Evolutionary conservation across 2,888 invertebrate genomes (phyloP).

Genomic region (Zele albiditarsus): DNA sequence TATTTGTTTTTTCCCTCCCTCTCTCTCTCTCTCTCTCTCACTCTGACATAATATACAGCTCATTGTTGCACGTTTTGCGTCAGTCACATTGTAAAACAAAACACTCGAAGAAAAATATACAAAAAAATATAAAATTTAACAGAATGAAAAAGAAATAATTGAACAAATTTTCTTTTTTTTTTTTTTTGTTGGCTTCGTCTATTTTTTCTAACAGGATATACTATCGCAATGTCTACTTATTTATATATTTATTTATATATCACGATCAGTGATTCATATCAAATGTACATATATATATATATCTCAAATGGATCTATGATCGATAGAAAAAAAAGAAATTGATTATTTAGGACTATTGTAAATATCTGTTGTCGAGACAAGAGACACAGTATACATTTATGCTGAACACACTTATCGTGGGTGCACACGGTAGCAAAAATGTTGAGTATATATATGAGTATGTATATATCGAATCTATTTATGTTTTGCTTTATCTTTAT

Average conservation of each 20-base stretch:
- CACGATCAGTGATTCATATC: neutral
- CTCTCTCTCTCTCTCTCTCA: too few relatives aligned
- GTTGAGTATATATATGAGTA: neutral
- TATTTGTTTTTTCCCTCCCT: too few relatives aligned
- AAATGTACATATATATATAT: neutral
- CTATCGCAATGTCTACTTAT: neutral
- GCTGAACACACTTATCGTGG: slow-evolving; percentile 2
- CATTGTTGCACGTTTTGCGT: neutral
- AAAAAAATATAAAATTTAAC: neutral
- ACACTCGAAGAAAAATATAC: neutral
- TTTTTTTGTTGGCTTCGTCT: neutral
- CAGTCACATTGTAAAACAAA: neutral
- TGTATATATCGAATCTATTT: neutral
- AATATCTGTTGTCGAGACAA: neutral
- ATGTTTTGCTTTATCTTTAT: slow-evolving; percentile 4
- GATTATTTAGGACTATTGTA: neutral
- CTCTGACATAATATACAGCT: neutral
- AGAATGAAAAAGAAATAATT: neutral
- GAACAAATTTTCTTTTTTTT: too few relatives aligned
- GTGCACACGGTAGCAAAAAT: slow-evolving; percentile 8
- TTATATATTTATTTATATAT: neutral
- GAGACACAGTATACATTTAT: neutral
- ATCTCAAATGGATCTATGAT: neutral
- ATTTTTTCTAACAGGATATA: neutral
- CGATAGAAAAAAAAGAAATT: neutral